Percentiles rank a stretch among this genome's conserved stretches.
phyloP scores from a whole-genome alignment of 2,797 vertebrate species.

The Danio aesculapii region DNA sequence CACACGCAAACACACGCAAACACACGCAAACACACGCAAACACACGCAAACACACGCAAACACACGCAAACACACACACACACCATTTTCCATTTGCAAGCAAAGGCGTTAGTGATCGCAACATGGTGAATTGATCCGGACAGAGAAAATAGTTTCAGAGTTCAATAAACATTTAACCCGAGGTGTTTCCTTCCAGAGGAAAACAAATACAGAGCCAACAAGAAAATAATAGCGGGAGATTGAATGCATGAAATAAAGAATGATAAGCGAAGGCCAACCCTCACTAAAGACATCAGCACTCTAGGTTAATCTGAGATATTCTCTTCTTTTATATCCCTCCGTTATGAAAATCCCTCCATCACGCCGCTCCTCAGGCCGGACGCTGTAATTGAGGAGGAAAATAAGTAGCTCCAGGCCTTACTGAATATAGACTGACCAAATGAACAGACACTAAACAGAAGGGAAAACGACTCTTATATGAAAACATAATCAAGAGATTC shows the following conservation, averaged over 20 bases:
- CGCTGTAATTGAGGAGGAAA: conserved; percentile 36
- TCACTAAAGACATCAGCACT: conserved; percentile 43
- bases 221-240: conserved; percentile 43
- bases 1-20: too few species aligned
- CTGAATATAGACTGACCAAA: neutral
- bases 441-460: conserved; percentile 4
- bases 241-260: conserved; percentile 26
- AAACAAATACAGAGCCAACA: conserved; percentile 36
- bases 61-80: conserved; percentile 7
- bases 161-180: conserved; percentile 74
- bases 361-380: conserved; percentile 9
- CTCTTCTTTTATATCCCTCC: conserved; percentile 50
- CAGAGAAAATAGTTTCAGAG: conserved; percentile 70
- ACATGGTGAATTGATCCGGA: conserved; percentile 64
- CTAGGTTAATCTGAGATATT: conserved; percentile 54
- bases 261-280: conserved; percentile 49
- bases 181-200: conserved; percentile 55
- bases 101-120: conserved; percentile 56
- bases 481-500: conserved; percentile 30
- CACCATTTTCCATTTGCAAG: conserved; percentile 64
- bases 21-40: too few species aligned
- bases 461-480: neutral
- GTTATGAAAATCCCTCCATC: conserved; percentile 58
- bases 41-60: too few species aligned
- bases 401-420: conserved; percentile 28